phyloP scores from a whole-genome alignment of 1,140 invertebrate genomes.

The Bicyclus anynana region DNA sequence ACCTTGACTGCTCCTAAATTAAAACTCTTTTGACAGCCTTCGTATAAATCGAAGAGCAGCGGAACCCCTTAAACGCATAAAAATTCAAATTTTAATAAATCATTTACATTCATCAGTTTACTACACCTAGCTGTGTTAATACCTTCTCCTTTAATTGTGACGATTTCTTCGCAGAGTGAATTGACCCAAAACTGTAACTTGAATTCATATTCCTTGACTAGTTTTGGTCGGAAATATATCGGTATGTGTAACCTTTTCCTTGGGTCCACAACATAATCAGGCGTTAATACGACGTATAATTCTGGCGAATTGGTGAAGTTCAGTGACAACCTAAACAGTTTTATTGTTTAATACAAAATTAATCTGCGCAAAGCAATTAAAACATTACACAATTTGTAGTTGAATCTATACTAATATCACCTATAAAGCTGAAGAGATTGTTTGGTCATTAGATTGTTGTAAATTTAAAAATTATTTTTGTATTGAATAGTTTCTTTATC shows the following conservation, averaged over 20 bases:
- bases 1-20: constrained; percentile 63
- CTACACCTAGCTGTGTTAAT: not conserved
- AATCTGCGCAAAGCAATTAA: not conserved
- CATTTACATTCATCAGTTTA: not conserved
- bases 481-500: too few species aligned
- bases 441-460: too few species aligned
- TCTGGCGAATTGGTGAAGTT: constrained; percentile 56
- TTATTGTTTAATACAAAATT: too few species aligned
- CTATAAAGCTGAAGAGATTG: too few species aligned
- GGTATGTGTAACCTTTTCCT: constrained; percentile 46
- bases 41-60: constrained; percentile 60
- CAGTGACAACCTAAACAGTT: constrained; percentile 50
- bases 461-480: too few species aligned
- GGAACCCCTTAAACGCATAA: constrained; percentile 47
- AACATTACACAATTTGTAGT: not conserved
- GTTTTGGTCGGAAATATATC: constrained; percentile 60
- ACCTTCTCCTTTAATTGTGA: constrained; percentile 67
- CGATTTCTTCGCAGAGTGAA: constrained; percentile 63
- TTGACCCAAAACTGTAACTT: constrained; percentile 66
- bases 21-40: constrained; percentile 69
- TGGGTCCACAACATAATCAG: constrained; percentile 35
- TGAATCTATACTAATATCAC: too few species aligned
- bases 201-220: constrained; percentile 60
- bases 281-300: constrained; percentile 44
- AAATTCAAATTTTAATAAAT: not conserved